These are phyloP conservation scores for Tragulus kanchil DNA, from an alignment of 2,113 vertebrate species.

Conservation along the genomic window DNA sequence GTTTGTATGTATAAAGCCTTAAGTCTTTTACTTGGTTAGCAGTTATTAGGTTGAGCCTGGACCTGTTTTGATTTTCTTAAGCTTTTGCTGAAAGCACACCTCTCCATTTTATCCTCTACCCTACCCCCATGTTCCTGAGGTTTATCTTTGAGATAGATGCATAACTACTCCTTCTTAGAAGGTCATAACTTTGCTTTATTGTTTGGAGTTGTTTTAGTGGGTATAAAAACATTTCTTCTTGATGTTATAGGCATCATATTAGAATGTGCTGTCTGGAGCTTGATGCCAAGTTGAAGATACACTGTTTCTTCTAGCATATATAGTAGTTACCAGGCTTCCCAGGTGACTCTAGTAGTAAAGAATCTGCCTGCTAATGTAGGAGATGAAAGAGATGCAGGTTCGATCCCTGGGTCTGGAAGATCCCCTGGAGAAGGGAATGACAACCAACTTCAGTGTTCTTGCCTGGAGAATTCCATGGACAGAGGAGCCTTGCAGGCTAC, in stretches of 20 bases:
- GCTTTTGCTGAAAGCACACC: neutral
- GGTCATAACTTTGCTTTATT: conserved; percentile 40
- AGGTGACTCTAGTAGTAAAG: neutral
- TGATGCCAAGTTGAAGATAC: conserved; percentile 30
- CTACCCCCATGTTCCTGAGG: neutral
- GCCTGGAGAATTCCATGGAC: neutral
- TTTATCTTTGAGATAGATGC: conserved; percentile 45
- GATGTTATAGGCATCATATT: neutral
- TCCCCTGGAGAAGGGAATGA: neutral
- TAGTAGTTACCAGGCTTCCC: neutral
- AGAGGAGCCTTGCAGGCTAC: neutral
- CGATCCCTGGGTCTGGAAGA: neutral
- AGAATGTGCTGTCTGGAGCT: neutral
- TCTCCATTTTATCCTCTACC: neutral
- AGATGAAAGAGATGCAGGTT: neutral
- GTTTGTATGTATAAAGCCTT: neutral
- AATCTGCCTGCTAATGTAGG: neutral
- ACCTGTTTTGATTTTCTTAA: conserved; percentile 46
- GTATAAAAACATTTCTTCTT: conserved; percentile 45
- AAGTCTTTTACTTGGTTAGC: neutral
- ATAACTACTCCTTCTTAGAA: conserved; percentile 1
- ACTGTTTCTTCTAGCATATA: neutral
- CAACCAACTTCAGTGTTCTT: neutral
- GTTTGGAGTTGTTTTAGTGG: conserved; percentile 26
- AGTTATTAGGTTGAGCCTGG: conserved; percentile 18